phyloP scores from a whole-genome alignment of 2,113 vertebrate species.

The Maccullochella peelii region DNA sequence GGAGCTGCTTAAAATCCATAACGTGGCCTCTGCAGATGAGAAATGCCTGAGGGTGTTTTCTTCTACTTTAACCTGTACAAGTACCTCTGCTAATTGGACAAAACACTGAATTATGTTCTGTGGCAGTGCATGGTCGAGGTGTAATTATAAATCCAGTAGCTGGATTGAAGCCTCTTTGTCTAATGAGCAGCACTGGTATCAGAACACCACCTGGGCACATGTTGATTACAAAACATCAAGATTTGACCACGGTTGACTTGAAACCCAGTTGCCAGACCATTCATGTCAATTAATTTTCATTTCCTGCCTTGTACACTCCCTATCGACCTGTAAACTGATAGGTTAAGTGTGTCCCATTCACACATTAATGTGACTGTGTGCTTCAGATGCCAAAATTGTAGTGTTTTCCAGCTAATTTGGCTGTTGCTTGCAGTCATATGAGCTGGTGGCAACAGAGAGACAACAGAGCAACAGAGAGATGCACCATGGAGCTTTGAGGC shows the following conservation, averaged over 20 bases:
- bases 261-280: not conserved
- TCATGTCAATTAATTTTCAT: constrained; percentile 3
- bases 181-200: constrained; percentile 1
- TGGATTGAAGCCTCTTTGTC: not conserved
- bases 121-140: not conserved
- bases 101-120: constrained; percentile 7
- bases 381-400: not conserved
- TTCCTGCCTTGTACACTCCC: not conserved
- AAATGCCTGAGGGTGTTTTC: constrained; percentile 16
- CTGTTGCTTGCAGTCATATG: constrained; percentile 28
- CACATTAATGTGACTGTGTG: constrained; percentile 5
- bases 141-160: constrained; percentile 9
- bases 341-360: constrained; percentile 14
- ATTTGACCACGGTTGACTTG: not conserved
- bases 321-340: not conserved
- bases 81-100: constrained; percentile 44
- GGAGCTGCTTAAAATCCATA: constrained; percentile 38
- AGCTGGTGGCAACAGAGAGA: constrained; percentile 63
- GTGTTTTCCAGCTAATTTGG: constrained; percentile 46
- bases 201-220: constrained; percentile 5
- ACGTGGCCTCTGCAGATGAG: constrained; percentile 43
- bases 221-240: constrained; percentile 14
- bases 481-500: constrained; percentile 56
- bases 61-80: not conserved
- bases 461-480: too few relatives aligned